Base-by-base conservation (phyloP, 1,140 invertebrate species). In the Drosophila pseudoobscura region DNA sequence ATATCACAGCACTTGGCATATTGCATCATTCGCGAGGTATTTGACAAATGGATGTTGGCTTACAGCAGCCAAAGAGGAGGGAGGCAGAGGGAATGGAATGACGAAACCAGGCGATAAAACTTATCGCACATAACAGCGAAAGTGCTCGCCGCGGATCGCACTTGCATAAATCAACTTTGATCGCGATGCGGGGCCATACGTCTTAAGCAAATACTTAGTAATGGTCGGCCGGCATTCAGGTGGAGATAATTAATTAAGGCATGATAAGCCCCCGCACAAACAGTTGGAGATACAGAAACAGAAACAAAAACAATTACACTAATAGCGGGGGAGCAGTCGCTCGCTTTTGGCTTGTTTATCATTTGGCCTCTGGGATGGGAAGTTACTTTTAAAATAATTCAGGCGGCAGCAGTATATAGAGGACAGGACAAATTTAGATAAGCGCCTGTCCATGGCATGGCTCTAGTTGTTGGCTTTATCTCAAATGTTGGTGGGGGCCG, bases 21-120 rank as follows among this genome's bases (percentile, higher is more conserved):
- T 85, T 85, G 83, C 83, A 87, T 87, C 83, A 87, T 69, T 61
- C 53, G 8, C 31, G 47, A 76, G 61, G 29, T 76, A 89, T 87
- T 76, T 72, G 54, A 72, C 64, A 69, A 79, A 78, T 75, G 75
- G 69, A 78, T 66, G 60, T 50, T 68, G 41, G 51, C 41, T 8
- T 63, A 22, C 61, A 60, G 46, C 70, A 61, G 60, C 52, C 44
- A 41, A 43, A 29, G 31, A 9, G 24, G 35, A 39, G 35, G 24
- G 35, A 39, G 35, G 11, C 35, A 39, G 35, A 1, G 35, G 35
- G 11, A 39, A 13, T 39, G 17, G 24, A 52, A 31, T 51, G 20
- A 24, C 45, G 49, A 50, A 46, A 58, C 26, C 11, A 68, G 29
- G 56, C 43, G 60, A 85, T 75, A 80, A 74, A 54, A 58, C 57